A percentile compares a stretch with the other conserved stretches of the same genome.
phyloP scores from a whole-genome alignment of 1,140 invertebrate genomes.

The Cyclargus thomasi region DNA sequence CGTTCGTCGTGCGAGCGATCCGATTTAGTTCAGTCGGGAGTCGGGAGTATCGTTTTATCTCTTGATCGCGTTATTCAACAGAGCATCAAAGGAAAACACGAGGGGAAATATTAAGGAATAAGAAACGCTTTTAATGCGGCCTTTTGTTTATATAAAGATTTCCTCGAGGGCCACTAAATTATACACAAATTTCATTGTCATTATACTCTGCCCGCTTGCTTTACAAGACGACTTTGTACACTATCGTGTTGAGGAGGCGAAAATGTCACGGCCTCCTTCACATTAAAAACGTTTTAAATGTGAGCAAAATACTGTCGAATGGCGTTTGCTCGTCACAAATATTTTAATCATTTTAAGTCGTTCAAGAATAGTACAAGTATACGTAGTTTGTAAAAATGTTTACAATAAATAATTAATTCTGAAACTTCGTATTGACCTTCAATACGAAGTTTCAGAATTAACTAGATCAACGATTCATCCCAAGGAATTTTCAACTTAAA shows the following conservation, averaged over 20 bases:
- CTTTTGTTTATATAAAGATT: constrained; percentile 23
- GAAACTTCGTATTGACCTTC: too few relatives aligned
- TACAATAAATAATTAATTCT: too few relatives aligned
- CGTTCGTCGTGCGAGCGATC: constrained; percentile 42
- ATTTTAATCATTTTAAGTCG: too few relatives aligned
- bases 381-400: too few relatives aligned
- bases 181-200: constrained; percentile 52
- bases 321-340: too few relatives aligned
- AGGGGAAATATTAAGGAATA: constrained; percentile 55
- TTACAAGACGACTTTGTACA: neutral
- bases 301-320: too few relatives aligned
- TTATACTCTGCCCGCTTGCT: constrained; percentile 20
- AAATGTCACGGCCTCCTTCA: neutral
- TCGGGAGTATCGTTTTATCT: constrained; percentile 54
- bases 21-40: constrained; percentile 40
- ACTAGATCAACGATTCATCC: too few relatives aligned
- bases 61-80: constrained; percentile 69
- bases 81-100: constrained; percentile 66
- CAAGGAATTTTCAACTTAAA: neutral
- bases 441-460: too few relatives aligned
- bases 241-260: neutral
- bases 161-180: constrained; percentile 37
- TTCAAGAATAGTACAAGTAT: too few relatives aligned
- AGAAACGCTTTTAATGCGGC: constrained; percentile 45
- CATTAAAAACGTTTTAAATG: neutral